Base-by-base conservation (phyloP, 2,113 vertebrate genomes). In the Ameiurus melas region DNA sequence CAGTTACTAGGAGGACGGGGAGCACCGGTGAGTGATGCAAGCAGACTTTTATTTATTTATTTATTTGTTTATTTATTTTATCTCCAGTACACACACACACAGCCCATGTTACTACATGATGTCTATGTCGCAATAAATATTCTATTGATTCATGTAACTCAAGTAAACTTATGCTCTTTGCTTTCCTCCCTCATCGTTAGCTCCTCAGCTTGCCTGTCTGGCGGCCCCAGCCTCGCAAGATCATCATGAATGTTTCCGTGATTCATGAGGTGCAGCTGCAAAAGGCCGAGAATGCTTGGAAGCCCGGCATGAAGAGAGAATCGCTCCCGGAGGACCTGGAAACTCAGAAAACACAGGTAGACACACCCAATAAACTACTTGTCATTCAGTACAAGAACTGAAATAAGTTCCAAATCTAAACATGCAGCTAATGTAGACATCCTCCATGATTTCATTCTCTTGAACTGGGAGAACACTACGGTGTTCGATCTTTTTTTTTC, bases 271-370 rank as follows among this genome's bases (percentile, higher is more conserved):
- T 99, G 36, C 96, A 99, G 92, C 95, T 99, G 90, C 98, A 97
- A 91, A 99, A 97, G 90, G 93, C 98, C 0, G 98, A 99, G 92
- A 98, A 99, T 0, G 98, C 98, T 86, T 99, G 98, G 98, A 99
- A 97, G 86, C 98, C 98, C 0, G 97, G 95, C 73, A 75, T 97
- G 89, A 99, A 98, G 92, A 95, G 97, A 68, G 97, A 98, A 14
- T 93, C 89, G 10, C 92, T 90, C 2, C 58, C 91, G 0, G 97
- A 99, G 14, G 97, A 98, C 79, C 95, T 96, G 0, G 98, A 97
- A 43, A 91, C 86, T 6, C 93, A 96, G 89, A 96, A 94, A 91
- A 99, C 98, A 2, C 96, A 98, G 97, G 98, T 97, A 88, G 2
- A 66, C 16, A 58, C 16, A 19, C 58, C 17, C 39, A 22, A 7